A percentile compares a stretch with the other conserved stretches of the same genome.
Evolutionary conservation across 2,797 vertebrate species (phyloP).

Genomic region (Scolopax rusticola): DNA sequence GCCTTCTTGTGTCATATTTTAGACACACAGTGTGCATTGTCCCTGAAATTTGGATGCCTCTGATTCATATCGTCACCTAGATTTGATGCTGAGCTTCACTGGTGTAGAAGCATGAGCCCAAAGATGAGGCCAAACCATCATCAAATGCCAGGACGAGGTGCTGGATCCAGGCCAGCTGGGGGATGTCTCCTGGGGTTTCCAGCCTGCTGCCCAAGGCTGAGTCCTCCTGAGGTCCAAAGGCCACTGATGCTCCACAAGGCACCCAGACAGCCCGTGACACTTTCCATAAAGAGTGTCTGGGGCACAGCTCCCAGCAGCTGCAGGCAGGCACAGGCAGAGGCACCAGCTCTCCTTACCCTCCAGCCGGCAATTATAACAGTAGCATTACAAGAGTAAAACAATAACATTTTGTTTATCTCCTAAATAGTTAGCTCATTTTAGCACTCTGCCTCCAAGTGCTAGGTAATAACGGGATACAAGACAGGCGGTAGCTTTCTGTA

Average conservation of each 20-base stretch:
- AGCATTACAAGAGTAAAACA: slow-evolving; percentile 5
- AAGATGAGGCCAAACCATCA: neutral
- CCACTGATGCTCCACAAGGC: neutral
- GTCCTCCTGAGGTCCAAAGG: neutral
- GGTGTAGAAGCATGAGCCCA: neutral
- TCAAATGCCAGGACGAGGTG: neutral
- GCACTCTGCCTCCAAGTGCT: slow-evolving; percentile 7
- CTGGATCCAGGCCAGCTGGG: neutral
- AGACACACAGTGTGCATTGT: neutral
- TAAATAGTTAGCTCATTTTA: slow-evolving; percentile 25
- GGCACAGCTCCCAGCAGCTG: neutral
- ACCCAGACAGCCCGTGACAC: neutral
- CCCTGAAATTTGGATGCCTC: neutral
- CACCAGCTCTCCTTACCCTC: neutral
- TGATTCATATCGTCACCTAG: neutral
- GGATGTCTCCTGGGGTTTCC: neutral
- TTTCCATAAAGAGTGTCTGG: neutral
- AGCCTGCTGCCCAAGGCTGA: neutral
- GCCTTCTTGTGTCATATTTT: neutral
- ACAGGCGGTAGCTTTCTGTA: neutral
- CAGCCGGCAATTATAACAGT: neutral
- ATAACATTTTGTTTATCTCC: neutral
- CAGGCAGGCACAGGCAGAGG: neutral
- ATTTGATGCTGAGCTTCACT: neutral
- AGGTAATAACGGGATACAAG: neutral